Percentiles rank a stretch among this genome's conserved stretches.
Conservation (phyloP, 1,140 invertebrate genomes). For the Zaprionus vittiger region DNA sequence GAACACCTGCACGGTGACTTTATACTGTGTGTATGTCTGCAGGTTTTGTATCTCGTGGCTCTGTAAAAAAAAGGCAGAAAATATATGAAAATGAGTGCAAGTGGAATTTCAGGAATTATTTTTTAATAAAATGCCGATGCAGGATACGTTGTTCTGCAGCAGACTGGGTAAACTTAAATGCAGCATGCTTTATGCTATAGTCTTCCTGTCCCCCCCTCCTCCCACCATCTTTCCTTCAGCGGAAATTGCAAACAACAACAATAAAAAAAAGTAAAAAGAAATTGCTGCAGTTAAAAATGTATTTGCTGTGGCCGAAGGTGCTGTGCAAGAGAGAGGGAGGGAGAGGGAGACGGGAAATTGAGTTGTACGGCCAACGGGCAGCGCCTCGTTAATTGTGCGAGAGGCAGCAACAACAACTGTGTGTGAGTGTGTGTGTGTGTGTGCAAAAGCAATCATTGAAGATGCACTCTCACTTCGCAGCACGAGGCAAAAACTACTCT, state of each 20-base stretch:
- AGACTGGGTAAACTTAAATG: constrained; percentile 6
- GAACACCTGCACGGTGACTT: constrained; percentile 91
- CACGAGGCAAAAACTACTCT: constrained; percentile 38
- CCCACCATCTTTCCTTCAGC: constrained; percentile 14
- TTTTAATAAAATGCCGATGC: constrained; percentile 19
- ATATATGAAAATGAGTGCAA: constrained; percentile 61
- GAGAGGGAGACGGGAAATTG: constrained; percentile 59
- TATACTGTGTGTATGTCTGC: constrained; percentile 90
- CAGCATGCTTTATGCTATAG: not conserved
- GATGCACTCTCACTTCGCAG: constrained; percentile 23
- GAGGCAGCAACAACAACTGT: not conserved
- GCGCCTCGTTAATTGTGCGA: constrained; percentile 55
- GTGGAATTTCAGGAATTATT: constrained; percentile 16
- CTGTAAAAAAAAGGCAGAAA: constrained; percentile 85
- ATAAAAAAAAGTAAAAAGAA: constrained; percentile 41
- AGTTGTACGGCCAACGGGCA: constrained; percentile 59
- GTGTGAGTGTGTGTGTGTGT: not conserved
- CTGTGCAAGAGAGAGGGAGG: not conserved
- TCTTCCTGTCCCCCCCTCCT: not conserved
- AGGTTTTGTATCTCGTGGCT: constrained; percentile 89
- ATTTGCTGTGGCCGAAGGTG: constrained; percentile 55
- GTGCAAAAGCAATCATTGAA: constrained; percentile 27
- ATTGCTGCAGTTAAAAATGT: constrained; percentile 68
- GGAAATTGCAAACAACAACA: constrained; percentile 76
- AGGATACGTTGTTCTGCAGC: not conserved